Evolutionary conservation across 2,888 invertebrate species (phyloP).

Genomic region (Hydroisotoma schaefferi): DNA sequence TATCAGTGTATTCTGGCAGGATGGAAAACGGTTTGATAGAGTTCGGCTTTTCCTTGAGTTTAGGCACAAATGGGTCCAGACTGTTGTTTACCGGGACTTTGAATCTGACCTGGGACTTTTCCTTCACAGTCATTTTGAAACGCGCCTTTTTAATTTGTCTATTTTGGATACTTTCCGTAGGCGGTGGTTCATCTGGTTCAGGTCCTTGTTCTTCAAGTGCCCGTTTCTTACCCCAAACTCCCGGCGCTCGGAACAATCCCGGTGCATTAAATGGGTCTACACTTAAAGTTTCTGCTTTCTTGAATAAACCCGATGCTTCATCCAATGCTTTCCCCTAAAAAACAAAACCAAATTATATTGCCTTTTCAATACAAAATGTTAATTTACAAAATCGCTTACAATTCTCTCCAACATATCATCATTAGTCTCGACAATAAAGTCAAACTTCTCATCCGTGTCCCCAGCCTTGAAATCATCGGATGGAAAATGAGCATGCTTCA

Average conservation of each 20-base stretch:
- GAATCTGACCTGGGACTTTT: slow-evolving; percentile 78
- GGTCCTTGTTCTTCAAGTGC: slow-evolving; percentile 8
- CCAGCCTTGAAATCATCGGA: slow-evolving; percentile 59
- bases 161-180: slow-evolving; percentile 2
- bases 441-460: slow-evolving; percentile 66
- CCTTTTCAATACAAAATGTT: slow-evolving; percentile 44
- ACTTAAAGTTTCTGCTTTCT: slow-evolving; percentile 53
- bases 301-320: slow-evolving; percentile 61
- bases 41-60: slow-evolving; percentile 82
- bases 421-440: slow-evolving; percentile 75
- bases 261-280: slow-evolving; percentile 52
- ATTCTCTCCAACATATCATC: slow-evolving; percentile 78
- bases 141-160: slow-evolving; percentile 43
- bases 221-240: slow-evolving; percentile 61
- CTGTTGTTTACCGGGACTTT: slow-evolving; percentile 77
- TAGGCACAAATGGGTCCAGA: slow-evolving; percentile 72
- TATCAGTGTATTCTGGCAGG: slow-evolving; percentile 61
- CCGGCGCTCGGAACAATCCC: slow-evolving; percentile 55
- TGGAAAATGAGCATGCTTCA: slow-evolving; percentile 58
- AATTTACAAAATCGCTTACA: slow-evolving; percentile 56
- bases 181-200: background rate
- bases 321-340: slow-evolving; percentile 59
- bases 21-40: slow-evolving; percentile 74
- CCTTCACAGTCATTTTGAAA: slow-evolving; percentile 34
- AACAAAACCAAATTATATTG: slow-evolving; percentile 17